Conservation (phyloP, 2,888 invertebrate genomes). For the Isoperla grammatica region DNA sequence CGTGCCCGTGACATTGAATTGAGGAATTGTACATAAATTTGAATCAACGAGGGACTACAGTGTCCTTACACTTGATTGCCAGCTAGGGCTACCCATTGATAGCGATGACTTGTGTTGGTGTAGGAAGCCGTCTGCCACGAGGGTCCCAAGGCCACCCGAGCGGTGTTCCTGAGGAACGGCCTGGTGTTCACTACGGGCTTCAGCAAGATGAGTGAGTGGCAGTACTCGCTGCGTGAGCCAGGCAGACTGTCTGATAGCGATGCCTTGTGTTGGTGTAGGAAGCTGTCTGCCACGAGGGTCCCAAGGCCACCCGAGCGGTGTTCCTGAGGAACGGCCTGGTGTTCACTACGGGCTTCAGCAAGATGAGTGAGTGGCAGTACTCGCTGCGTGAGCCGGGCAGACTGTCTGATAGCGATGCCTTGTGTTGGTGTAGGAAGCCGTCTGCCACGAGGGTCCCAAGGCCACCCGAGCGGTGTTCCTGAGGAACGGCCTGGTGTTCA, state of each 20-base stretch:
- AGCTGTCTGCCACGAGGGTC: constrained; percentile 86
- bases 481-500: constrained; percentile 85
- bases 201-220: constrained; percentile 96
- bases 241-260: too few species aligned
- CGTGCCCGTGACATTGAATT: too few species aligned
- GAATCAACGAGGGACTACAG: too few species aligned
- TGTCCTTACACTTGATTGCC: too few species aligned
- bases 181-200: constrained; percentile 94
- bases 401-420: too few species aligned
- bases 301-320: constrained; percentile 86
- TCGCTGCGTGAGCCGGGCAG: constrained; percentile 88
- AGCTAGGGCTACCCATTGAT: too few species aligned
- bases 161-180: constrained; percentile 85
- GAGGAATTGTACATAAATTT: too few species aligned
- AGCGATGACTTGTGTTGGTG: too few species aligned
- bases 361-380: constrained; percentile 97
- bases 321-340: constrained; percentile 86
- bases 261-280: too few species aligned
- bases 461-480: constrained; percentile 87
- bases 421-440: too few species aligned
- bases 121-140: constrained; percentile 86
- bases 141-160: constrained; percentile 87
- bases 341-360: constrained; percentile 95
- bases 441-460: constrained; percentile 90
- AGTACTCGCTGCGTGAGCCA: constrained; percentile 91